phyloP scores from a whole-genome alignment of 2,113 vertebrate species.

The Dicentrarchus labrax region DNA sequence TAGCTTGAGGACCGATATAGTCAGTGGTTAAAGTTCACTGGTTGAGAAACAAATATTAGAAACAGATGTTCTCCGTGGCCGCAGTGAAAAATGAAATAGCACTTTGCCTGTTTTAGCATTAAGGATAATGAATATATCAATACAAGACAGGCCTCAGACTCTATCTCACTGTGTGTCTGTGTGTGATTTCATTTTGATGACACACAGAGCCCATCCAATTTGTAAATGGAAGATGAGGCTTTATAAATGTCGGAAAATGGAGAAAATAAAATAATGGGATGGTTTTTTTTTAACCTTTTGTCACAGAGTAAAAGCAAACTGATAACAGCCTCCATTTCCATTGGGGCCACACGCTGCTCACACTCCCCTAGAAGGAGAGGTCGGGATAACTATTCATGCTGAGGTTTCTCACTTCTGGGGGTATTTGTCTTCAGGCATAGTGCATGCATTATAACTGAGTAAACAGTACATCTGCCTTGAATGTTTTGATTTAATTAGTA shows the following conservation, averaged over 20 bases:
- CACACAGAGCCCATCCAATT: conserved; percentile 22
- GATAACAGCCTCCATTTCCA: conserved; percentile 37
- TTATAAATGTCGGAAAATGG: conserved; percentile 20
- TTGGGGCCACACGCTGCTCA: conserved; percentile 2
- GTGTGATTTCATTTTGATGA: conserved; percentile 29
- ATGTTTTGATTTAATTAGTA: not conserved
- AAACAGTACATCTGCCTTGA: not conserved
- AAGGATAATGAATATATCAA: conserved; percentile 22
- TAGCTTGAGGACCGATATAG: not conserved
- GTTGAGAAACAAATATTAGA: conserved; percentile 1
- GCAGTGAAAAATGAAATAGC: not conserved
- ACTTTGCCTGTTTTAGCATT: conserved; percentile 2
- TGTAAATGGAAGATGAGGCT: conserved; percentile 32
- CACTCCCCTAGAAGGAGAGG: conserved; percentile 4
- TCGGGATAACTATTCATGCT: conserved; percentile 2
- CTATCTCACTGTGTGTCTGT: conserved; percentile 2
- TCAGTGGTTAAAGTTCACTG: not conserved
- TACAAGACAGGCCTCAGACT: not conserved
- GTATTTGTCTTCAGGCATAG: conserved; percentile 4
- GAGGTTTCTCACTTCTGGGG: not conserved
- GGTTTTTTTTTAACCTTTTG: conserved; percentile 32
- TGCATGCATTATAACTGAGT: not conserved
- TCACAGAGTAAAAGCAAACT: conserved; percentile 14
- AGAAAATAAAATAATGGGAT: conserved; percentile 33
- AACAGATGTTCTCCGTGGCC: not conserved